phyloP scores from a whole-genome alignment of 2,888 invertebrate genomes.

The Micoletzkya japonica region DNA sequence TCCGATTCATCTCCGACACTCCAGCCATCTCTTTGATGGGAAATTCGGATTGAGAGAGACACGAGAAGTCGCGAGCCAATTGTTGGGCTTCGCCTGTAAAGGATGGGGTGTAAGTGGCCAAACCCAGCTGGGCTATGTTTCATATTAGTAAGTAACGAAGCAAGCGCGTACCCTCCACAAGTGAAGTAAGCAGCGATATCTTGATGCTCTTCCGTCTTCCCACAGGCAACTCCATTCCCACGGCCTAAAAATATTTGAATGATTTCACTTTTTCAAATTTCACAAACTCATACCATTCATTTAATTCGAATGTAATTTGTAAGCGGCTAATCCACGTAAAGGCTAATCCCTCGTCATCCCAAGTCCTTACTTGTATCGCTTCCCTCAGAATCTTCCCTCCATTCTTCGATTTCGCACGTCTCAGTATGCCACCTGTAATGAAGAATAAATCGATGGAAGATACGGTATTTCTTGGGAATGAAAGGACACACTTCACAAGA shows the following conservation, averaged over 20 bases:
- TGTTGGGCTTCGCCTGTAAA: slow-evolving; percentile 94
- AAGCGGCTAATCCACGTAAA: too few relatives aligned
- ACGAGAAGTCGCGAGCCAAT: slow-evolving; percentile 93
- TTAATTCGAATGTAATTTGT: too few relatives aligned
- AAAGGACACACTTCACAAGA: not conserved
- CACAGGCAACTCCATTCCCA: slow-evolving; percentile 93
- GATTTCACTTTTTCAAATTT: too few relatives aligned
- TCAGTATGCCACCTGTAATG: slow-evolving; percentile 78
- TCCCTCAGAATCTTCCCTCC: slow-evolving; percentile 91
- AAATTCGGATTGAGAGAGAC: slow-evolving; percentile 97
- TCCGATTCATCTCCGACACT: slow-evolving; percentile 37
- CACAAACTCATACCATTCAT: too few relatives aligned
- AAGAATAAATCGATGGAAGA: not conserved
- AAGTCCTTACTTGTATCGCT: slow-evolving; percentile 69
- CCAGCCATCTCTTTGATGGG: slow-evolving; percentile 94
- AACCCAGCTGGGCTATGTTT: too few relatives aligned
- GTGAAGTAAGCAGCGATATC: slow-evolving; percentile 90
- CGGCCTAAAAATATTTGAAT: slow-evolving; percentile 96
- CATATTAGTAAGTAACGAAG: not conserved
- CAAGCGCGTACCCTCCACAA: slow-evolving; percentile 83
- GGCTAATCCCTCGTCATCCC: too few relatives aligned
- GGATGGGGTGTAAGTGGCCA: not conserved
- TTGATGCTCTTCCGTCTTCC: slow-evolving; percentile 97
- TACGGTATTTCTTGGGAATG: not conserved
- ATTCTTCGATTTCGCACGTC: slow-evolving; percentile 98